Evolutionary conservation across 2,113 vertebrate species (phyloP), one percentile per base, ranked within the genome.

Genomic region (Trinectes maculatus): DNA sequence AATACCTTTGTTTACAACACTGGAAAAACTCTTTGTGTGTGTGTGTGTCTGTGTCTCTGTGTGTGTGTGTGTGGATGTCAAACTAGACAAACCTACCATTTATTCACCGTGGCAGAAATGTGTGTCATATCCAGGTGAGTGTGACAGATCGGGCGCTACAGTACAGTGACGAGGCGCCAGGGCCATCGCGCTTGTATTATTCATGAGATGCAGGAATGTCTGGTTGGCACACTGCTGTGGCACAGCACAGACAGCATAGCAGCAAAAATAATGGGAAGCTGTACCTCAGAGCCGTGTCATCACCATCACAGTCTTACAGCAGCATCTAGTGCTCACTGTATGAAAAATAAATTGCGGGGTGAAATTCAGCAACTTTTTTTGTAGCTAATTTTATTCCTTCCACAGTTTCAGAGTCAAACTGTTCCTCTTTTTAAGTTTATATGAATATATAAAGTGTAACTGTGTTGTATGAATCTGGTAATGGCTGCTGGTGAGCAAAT

Each of bases 91-190:
- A 82, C 68, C 79, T 66, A 33, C 73, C 61, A 79, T 82, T 89
- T 80, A 77, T 78, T 84, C 77, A 63, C 67, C 63, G 34, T 71
- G 24, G 83, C 71, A 63, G 54, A 44, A 51, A 56, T 71, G 71
- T 68, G 78, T 85, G 80, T 82, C 82, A 76, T 34, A 84, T 68
- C 55, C 69, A 85, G 73, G 77, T 86, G 78, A 86, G 62, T 83
- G 76, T 86, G 82, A 88, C 80, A 81, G 76, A 85, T 80, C 71
- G 57, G 73, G 63, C 59, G 76, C 78, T 74, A 72, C 65, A 58
- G 54, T 49, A 55, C 55, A 49, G 52, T 77, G 82, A 85, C 70
- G 58, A 47, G 56, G 57, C 81, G 66, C 66, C 73, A 26, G 62
- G 80, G 85, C 87, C 73, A 74, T 58, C 58, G 16, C 37, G 57